Base-by-base conservation (phyloP, 2,113 vertebrate genomes). In the Misgurnus anguillicaudatus region DNA sequence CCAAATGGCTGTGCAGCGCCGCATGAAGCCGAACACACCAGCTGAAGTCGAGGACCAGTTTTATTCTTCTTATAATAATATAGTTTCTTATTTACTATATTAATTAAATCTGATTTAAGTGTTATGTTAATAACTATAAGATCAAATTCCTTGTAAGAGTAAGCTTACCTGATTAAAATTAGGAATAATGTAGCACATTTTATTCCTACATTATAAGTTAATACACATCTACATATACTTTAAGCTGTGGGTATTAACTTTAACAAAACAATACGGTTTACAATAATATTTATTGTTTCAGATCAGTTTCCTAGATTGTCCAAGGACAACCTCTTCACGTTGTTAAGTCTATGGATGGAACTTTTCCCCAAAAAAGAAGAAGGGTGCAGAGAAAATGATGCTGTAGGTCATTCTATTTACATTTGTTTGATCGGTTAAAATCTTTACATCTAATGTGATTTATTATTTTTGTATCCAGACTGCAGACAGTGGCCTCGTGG, bases 321-420 rank as follows among this genome's bases (percentile, higher is more conserved):
- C 36, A 95, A 97, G 90, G 94, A 94, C 36, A 98, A 97, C 88
- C 92, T 99, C 65, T 97, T 97, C 79, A 98, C 95, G 31, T 84
- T 99, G 78, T 82, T 99, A 84, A 98, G 96, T 84, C 90, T 99
- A 72, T 98, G 96, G 97, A 97, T 99, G 96, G 97, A 99, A 83
- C 90, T 95, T 57, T 98, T 98, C 73, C 96, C 96, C 38, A 91
- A 88, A 0, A 65, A 81, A 24, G 85, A 90, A 60, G 74, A 87
- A 5, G 84, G 82, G 14, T 79, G 85, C 0, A 64, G 73, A 31
- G 91, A 85, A 68, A 86, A 90, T 87, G 93, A 92, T 87, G 5
- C 17, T 55, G 86, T 88, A 64, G 80, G 79, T 73, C 57, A n/a
- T 41, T 3, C 19, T 31, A 3, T 31, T 31, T 31, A 31, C 3